Percentiles rank a stretch among this genome's conserved stretches.
Evolutionary conservation across 2,113 vertebrate genomes (phyloP).

Genomic region (Takifugu flavidus): DNA sequence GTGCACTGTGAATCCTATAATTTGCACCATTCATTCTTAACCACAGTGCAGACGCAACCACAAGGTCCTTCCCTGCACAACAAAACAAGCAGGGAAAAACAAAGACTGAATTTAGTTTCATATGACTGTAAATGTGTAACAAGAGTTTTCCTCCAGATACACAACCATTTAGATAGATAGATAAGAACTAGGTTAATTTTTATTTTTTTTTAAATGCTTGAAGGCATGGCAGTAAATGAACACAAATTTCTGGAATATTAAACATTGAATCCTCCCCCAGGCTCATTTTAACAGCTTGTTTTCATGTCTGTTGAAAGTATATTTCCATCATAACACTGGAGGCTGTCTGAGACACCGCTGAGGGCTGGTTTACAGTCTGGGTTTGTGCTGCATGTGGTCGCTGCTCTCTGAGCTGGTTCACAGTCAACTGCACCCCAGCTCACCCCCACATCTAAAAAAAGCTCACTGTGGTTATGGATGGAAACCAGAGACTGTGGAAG

Average conservation of each 20-base stretch:
- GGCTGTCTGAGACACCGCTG: slow-evolving; percentile 2
- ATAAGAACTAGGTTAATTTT: no score
- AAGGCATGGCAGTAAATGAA: no score
- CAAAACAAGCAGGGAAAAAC: slow-evolving; percentile 12
- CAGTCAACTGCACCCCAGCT: slow-evolving; percentile 62
- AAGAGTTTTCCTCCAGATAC: no score
- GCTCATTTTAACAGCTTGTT: slow-evolving; percentile 7
- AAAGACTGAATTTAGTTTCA: no score
- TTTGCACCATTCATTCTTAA: slow-evolving; percentile 5
- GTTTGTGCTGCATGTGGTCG: slow-evolving; percentile 18
- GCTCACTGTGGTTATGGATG: slow-evolving; percentile 42
- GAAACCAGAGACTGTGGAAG: slow-evolving; percentile 19
- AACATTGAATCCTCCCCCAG: no score
- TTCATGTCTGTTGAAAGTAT: not conserved
- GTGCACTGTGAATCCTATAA: not conserved
- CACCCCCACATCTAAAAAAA: slow-evolving; percentile 57
- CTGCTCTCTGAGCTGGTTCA: slow-evolving; percentile 37
- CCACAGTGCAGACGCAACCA: not conserved
- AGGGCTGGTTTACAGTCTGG: slow-evolving; percentile 32
- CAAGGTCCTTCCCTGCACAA: not conserved
- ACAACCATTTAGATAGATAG: no score
- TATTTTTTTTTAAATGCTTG: no score
- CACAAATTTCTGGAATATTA: no score
- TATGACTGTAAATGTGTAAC: no score
- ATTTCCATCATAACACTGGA: slow-evolving; percentile 17